phyloP scores from a whole-genome alignment of 2,113 vertebrate genomes.

The Montifringilla adamsi region DNA sequence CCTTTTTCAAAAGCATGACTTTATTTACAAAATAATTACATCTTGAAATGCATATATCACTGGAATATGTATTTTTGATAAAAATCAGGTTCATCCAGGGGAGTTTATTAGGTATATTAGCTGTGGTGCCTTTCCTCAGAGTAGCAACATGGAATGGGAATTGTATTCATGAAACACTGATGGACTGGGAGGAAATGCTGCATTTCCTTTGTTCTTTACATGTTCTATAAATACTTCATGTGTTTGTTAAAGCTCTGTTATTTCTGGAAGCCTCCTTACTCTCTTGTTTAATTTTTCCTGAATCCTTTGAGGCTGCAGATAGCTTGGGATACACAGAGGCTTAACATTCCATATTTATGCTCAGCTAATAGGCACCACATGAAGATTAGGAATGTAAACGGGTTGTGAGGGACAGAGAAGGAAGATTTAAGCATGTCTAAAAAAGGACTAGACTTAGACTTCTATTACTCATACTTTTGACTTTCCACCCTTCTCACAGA shows the following conservation, averaged over 20 bases:
- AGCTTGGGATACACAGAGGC: conserved; percentile 58
- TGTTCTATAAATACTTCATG: conserved; percentile 72
- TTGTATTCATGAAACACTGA: neutral
- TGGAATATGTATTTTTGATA: neutral
- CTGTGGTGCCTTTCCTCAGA: neutral
- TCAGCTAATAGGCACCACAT: conserved; percentile 65
- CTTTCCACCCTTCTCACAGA: neutral
- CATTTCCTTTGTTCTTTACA: conserved; percentile 69
- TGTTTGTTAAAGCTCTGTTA: conserved; percentile 70
- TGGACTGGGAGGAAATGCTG: conserved; percentile 49
- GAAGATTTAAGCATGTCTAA: conserved; percentile 16
- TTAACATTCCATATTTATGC: conserved; percentile 53
- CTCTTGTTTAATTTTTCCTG: conserved; percentile 61
- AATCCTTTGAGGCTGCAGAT: conserved; percentile 57
- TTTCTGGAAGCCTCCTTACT: conserved; percentile 69
- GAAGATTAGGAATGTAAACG: conserved; percentile 53
- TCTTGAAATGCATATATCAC: neutral
- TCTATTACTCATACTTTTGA: neutral
- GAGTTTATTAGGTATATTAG: neutral
- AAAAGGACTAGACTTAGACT: neutral
- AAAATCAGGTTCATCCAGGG: neutral
- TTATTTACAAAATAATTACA: neutral
- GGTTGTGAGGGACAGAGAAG: conserved; percentile 26
- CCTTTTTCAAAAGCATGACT: neutral
- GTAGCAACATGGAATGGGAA: neutral